Evolutionary conservation across 2,113 vertebrate species (phyloP).

Genomic region (Sialia sialis): DNA sequence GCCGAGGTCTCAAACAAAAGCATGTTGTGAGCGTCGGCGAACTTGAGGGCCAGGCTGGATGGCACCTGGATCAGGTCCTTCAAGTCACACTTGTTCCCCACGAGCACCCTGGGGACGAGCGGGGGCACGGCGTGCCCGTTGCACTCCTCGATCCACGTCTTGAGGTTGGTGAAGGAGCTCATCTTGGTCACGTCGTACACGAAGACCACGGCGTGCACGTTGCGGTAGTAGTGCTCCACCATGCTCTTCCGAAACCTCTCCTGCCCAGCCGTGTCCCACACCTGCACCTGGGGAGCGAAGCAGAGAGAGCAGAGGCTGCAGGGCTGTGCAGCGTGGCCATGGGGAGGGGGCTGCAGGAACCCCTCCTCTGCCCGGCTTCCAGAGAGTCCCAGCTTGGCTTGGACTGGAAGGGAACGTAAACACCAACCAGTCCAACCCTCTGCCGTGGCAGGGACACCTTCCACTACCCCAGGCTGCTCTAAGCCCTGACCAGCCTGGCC

Average conservation of each 20-base stretch:
- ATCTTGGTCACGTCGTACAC: slow-evolving; percentile 98
- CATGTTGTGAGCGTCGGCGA: slow-evolving; percentile 95
- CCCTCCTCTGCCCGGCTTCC: neutral
- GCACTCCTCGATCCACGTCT: slow-evolving; percentile 96
- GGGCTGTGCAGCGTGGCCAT: neutral
- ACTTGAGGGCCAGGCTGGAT: slow-evolving; percentile 91
- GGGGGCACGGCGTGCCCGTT: slow-evolving; percentile 89
- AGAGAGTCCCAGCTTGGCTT: neutral
- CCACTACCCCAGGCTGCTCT: accelerated
- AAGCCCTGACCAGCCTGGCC: neutral
- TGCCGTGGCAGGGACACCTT: neutral
- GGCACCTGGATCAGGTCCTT: slow-evolving; percentile 93
- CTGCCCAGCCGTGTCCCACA: slow-evolving; percentile 97
- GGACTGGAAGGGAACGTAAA: neutral
- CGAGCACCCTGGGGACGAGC: slow-evolving; percentile 90
- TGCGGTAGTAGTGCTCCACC: slow-evolving; percentile 97
- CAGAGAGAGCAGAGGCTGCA: neutral
- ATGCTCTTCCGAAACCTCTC: slow-evolving; percentile 96
- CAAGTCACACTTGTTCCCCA: slow-evolving; percentile 98
- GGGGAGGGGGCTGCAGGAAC: neutral
- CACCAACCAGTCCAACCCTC: neutral
- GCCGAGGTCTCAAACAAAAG: slow-evolving; percentile 96
- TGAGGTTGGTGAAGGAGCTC: slow-evolving; percentile 92
- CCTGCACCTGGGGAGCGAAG: slow-evolving; percentile 84
- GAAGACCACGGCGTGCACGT: slow-evolving; percentile 93